Base-by-base conservation (phyloP, 1,140 invertebrate genomes). In the Chelonus insularis region DNA sequence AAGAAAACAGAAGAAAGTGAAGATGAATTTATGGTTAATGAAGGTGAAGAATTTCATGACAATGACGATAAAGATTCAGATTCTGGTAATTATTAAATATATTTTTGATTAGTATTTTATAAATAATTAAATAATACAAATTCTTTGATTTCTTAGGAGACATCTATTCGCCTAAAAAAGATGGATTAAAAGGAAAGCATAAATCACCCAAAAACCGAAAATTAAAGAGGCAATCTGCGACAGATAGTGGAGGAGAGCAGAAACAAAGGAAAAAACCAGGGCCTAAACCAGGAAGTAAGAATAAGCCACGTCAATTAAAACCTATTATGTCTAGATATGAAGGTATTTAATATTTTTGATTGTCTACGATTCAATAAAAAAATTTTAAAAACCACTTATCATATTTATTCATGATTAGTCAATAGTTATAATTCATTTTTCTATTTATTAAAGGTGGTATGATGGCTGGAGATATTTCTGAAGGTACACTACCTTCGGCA, bases 11-110 rank as follows among this genome's bases (percentile, higher is more conserved):
- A 83, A 63, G 83, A 85, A 59, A 85, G 84, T 65, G 84, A 86
- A 66, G 83, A 84, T 60, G 83, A 84, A 55, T 86, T 83, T 70
- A 78, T 84, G 0, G 76, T 83, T 0, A 79, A 84, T 57, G 83
- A 83, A 39, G 78, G 76, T 18, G 81, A 73, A 11, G 84, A 86
- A 55, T 71, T 83, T 59, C 82, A 80, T 55, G 81, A 85, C 20
- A 83, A 85, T 48, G 82, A 66, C 4, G 77, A 79, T 4, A 79
- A 80, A 64, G 76, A 79, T 67, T 78, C 76, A 9, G 79, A 81
- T 64, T 81, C 78, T 23, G 80, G 80, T 78, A 78, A 68, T 20
- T 67, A 51, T 60, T 56, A 43, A 14, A 16, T 39, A 56, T 50
- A 25, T 37, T 12, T 14, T 41, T 23, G 29, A 12, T 62, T 18